Conservation (phyloP, 1,140 invertebrate genomes). For the Drosophila sturtevanti region DNA sequence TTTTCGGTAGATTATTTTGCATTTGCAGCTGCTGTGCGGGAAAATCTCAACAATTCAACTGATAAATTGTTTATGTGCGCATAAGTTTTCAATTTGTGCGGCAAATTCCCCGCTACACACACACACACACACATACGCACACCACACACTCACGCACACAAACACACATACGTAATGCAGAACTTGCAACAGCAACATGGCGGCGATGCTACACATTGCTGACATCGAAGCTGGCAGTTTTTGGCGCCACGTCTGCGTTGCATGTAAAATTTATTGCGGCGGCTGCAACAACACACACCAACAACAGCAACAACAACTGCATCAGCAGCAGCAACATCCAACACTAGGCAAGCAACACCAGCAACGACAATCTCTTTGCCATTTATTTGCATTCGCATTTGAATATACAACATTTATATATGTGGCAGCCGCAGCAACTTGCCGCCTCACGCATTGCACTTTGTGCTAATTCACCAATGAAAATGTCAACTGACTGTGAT, state of each 20-base stretch:
- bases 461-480: constrained; percentile 70
- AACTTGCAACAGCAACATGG: constrained; percentile 48
- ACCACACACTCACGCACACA: not conserved
- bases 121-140: not conserved
- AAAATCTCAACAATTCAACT: constrained; percentile 70
- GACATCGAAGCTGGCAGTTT: constrained; percentile 71
- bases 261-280: constrained; percentile 73
- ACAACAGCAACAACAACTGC: constrained; percentile 18
- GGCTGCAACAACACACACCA: constrained; percentile 59
- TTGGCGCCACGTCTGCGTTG: constrained; percentile 74
- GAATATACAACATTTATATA: constrained; percentile 48
- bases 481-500: constrained; percentile 64
- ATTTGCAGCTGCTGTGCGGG: constrained; percentile 61
- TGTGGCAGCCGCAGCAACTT: constrained; percentile 7
- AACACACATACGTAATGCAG: not conserved
- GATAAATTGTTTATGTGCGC: constrained; percentile 76
- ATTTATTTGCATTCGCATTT: constrained; percentile 75
- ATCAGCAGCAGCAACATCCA: not conserved
- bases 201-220: constrained; percentile 38
- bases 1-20: constrained; percentile 49
- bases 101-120: constrained; percentile 54
- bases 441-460: constrained; percentile 55
- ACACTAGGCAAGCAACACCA: constrained; percentile 16
- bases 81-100: constrained; percentile 77
- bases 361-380: constrained; percentile 67